These are phyloP conservation scores for Ispidina lecontei DNA, from an alignment of 2,797 vertebrate species.

Conservation along the genomic window DNA sequence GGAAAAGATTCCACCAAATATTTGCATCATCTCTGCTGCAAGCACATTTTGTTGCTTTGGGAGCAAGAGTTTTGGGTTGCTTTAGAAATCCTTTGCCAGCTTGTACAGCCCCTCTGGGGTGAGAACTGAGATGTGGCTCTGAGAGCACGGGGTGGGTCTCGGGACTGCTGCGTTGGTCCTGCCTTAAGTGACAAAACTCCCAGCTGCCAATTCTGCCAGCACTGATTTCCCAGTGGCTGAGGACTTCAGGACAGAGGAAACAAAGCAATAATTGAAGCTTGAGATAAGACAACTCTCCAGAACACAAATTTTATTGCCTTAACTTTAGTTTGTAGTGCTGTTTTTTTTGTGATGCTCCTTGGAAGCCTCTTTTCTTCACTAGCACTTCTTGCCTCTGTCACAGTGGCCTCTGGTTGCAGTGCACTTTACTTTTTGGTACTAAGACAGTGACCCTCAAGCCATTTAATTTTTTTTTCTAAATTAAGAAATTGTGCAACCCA, in stretches of 20 bases:
- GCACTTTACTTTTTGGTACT: constrained; percentile 82
- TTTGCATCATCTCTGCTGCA: constrained; percentile 1
- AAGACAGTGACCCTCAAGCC: constrained; percentile 53
- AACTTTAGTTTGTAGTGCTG: constrained; percentile 41
- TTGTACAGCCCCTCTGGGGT: not conserved
- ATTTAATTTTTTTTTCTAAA: not conserved
- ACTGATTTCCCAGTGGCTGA: constrained; percentile 43
- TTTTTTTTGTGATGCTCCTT: not conserved
- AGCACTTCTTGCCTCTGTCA: not conserved
- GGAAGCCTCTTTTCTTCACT: constrained; percentile 39
- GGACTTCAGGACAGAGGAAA: constrained; percentile 59
- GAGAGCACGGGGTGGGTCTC: not conserved
- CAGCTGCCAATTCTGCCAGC: constrained; percentile 61
- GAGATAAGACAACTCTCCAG: constrained; percentile 12
- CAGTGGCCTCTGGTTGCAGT: constrained; percentile 54
- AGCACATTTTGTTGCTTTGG: constrained; percentile 49
- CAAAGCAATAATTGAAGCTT: constrained; percentile 72
- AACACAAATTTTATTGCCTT: constrained; percentile 52
- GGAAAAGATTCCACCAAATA: not conserved
- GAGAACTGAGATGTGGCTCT: constrained; percentile 12
- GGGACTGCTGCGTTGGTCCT: not conserved
- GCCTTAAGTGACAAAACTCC: constrained; percentile 16
- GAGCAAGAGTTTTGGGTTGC: constrained; percentile 34
- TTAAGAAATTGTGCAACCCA: not conserved
- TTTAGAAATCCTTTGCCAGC: not conserved